Conservation (phyloP, 2,888 invertebrate species). For the Rotaria sp. region DNA sequence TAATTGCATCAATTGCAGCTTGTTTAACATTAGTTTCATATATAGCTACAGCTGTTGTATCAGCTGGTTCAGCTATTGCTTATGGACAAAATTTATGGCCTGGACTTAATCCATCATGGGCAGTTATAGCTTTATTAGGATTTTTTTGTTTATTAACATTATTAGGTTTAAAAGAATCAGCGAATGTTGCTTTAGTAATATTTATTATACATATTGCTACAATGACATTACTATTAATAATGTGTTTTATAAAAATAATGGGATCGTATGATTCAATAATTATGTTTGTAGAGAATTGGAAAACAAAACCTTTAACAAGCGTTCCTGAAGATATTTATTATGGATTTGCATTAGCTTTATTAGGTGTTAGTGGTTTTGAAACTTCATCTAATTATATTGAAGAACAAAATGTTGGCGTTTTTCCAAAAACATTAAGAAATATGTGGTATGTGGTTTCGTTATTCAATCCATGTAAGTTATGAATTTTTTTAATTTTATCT, state of each 20-base stretch:
- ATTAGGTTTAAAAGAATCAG: slow-evolving; percentile 21
- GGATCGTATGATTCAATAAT: background rate
- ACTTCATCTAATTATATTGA: slow-evolving; percentile 23
- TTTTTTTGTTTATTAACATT: slow-evolving; percentile 15
- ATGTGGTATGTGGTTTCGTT: slow-evolving; percentile 21
- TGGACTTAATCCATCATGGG: background rate
- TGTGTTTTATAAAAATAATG: background rate
- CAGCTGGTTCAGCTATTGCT: background rate
- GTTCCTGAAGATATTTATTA: background rate
- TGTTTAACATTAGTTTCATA: slow-evolving; percentile 25
- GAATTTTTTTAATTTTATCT: no score
- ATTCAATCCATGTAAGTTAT: slow-evolving; percentile 10
- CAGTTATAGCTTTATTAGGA: background rate
- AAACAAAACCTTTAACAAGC: background rate
- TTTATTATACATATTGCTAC: background rate
- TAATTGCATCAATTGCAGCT: slow-evolving; percentile 8
- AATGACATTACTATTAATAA: background rate
- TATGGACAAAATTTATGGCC: slow-evolving; percentile 9
- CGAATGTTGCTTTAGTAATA: background rate
- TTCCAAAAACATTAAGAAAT: slow-evolving; percentile 25
- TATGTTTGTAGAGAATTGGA: background rate
- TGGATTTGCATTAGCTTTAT: slow-evolving; percentile 1
- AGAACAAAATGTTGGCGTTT: background rate
- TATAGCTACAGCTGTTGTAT: slow-evolving; percentile 14
- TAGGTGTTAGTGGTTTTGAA: slow-evolving; percentile 21